Percentiles rank a stretch among this genome's conserved stretches.
These are phyloP conservation scores for Macrosiphum euphorbiae DNA, from an alignment of 2,888 invertebrate genomes.

Conservation along the genomic window DNA sequence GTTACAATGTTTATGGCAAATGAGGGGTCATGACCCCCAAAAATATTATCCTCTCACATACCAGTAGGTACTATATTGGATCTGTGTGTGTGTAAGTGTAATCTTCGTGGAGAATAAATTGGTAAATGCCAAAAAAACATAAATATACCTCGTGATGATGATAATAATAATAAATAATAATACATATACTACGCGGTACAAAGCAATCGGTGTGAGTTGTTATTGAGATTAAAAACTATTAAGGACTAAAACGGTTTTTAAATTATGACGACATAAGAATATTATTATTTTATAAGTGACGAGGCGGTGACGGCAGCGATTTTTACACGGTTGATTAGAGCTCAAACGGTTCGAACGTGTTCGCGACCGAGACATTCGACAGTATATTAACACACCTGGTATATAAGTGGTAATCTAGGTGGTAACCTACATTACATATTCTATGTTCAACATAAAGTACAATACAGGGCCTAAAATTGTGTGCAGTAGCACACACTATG, in stretches of 20 bases:
- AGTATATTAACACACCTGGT: conserved; percentile 3
- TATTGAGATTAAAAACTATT: background rate
- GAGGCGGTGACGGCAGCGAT: conserved; percentile 16
- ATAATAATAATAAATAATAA: conserved; percentile 3
- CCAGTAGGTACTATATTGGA: background rate
- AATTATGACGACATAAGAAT: conserved; percentile 4
- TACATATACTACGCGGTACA: background rate
- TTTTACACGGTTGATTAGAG: conserved; percentile 24
- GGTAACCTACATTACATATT: background rate
- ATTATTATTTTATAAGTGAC: conserved; percentile 18
- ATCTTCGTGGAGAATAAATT: background rate
- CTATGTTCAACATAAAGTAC: background rate
- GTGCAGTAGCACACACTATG: too few relatives aligned
- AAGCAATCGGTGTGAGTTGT: background rate
- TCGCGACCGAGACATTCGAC: background rate
- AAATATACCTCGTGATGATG: conserved; percentile 12
- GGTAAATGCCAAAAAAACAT: background rate
- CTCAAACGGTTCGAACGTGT: background rate
- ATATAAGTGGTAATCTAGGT: background rate
- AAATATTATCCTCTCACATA: conserved; percentile 12
- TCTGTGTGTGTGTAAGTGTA: background rate
- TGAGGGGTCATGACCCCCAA: conserved; percentile 12
- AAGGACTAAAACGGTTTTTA: background rate
- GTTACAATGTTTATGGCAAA: background rate
- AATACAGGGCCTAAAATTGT: too few relatives aligned